Evolutionary conservation across 1,140 invertebrate genomes (phyloP).

Genomic region (Neotoxoptera formosana): DNA sequence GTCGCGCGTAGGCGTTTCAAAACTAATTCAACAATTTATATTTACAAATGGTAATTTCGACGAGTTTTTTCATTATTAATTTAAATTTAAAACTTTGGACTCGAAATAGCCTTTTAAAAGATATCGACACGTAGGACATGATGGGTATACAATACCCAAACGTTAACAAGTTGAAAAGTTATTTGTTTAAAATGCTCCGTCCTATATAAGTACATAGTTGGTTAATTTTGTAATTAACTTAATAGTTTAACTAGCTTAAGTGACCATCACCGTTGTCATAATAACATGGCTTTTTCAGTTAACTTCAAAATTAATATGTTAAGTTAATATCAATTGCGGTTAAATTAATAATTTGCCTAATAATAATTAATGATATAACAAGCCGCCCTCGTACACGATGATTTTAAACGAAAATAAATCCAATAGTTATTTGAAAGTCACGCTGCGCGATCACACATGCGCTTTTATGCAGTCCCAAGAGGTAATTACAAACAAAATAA

Average conservation of each 20-base stretch:
- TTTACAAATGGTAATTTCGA: not conserved
- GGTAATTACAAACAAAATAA: not conserved
- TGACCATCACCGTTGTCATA: not conserved
- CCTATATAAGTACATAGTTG: not conserved
- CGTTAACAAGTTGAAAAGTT: slow-evolving; percentile 7
- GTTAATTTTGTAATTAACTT: not conserved
- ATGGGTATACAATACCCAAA: not conserved
- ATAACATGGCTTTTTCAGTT: not conserved
- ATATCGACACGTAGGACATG: not conserved
- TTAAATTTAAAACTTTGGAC: slow-evolving; percentile 9
- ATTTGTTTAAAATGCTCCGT: not conserved
- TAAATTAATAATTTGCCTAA: not conserved
- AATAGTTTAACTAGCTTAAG: not conserved
- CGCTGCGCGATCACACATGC: not conserved
- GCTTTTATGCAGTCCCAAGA: not conserved
- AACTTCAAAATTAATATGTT: not conserved
- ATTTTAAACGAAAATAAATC: not conserved
- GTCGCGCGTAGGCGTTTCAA: not conserved
- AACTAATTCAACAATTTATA: slow-evolving; percentile 13
- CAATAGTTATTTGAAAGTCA: not conserved
- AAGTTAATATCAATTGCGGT: not conserved
- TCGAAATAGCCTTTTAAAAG: not conserved
- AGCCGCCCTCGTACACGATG: not conserved
- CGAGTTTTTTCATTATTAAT: slow-evolving; percentile 13
- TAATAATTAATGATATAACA: not conserved